Evolutionary conservation across 2,888 invertebrate genomes (phyloP).

Genomic region (Ceratothoa steindachneri): DNA sequence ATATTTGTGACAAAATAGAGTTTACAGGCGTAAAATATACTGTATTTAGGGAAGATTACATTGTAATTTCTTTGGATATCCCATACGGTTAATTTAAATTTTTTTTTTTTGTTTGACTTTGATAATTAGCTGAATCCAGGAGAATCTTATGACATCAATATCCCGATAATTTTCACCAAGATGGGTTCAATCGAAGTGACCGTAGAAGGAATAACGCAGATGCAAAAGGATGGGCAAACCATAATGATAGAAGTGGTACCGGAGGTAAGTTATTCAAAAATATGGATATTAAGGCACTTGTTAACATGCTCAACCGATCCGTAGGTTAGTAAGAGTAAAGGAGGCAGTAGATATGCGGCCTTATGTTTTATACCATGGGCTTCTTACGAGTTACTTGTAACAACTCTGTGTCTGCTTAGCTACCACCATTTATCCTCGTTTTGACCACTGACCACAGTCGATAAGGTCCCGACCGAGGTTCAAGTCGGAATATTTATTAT

Average conservation of each 20-base stretch:
- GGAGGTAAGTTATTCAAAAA: conserved; percentile 33
- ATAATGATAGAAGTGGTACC: conserved; percentile 32
- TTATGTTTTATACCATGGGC: not conserved
- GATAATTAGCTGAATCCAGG: conserved; percentile 30
- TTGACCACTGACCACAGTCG: too few species aligned
- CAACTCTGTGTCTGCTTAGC: too few species aligned
- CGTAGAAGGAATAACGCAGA: conserved; percentile 35
- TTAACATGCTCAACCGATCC: too few species aligned
- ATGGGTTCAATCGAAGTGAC: conserved; percentile 32
- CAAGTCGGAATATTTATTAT: too few species aligned
- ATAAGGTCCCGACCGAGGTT: too few species aligned
- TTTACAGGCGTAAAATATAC: too few species aligned
- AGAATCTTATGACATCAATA: conserved; percentile 38
- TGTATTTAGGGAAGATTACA: too few species aligned
- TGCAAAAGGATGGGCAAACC: conserved; percentile 32
- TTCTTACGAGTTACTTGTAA: not conserved
- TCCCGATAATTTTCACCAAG: conserved; percentile 42
- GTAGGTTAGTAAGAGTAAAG: not conserved
- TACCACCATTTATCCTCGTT: too few species aligned
- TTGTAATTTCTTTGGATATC: not conserved
- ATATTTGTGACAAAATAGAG: too few species aligned
- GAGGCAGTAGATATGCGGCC: not conserved
- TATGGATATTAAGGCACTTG: not conserved
- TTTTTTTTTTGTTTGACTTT: not conserved
- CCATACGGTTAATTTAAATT: not conserved